These are phyloP conservation scores for Lasioglossum villosulum DNA, from an alignment of 2,888 invertebrate genomes.

Conservation along the genomic window DNA sequence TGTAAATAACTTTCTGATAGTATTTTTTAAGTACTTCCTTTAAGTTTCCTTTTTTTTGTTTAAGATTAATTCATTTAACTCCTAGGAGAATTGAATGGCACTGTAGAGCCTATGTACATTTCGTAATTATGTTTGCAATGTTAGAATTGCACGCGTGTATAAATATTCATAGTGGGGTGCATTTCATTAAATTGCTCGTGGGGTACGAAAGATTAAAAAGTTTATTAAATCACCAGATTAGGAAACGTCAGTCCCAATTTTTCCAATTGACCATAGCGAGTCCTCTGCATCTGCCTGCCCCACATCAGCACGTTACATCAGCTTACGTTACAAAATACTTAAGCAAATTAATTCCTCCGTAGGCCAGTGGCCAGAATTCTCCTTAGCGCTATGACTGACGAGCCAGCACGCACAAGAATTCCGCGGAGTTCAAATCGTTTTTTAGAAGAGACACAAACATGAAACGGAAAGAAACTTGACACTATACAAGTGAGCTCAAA, in stretches of 20 bases:
- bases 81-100: background rate
- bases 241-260: slow-evolving; percentile 9
- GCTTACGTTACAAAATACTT: slow-evolving; percentile 14
- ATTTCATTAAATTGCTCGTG: background rate
- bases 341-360: slow-evolving; percentile 14
- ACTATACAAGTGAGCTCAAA: background rate
- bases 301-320: background rate
- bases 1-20: background rate
- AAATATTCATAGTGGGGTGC: background rate
- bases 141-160: background rate
- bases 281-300: background rate
- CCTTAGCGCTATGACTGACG: background rate
- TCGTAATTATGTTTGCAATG: background rate
- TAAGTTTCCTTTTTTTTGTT: too few relatives aligned
- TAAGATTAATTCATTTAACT: background rate
- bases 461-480: background rate
- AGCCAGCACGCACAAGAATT: slow-evolving; percentile 1
- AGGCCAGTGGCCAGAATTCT: background rate
- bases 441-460: background rate
- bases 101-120: background rate
- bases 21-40: too few relatives aligned
- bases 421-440: background rate
- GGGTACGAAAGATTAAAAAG: background rate
- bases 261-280: background rate
- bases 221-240: slow-evolving; percentile 3